Percentiles rank a stretch among this genome's conserved stretches.
Conservation (phyloP, 2,797 vertebrate species). For the Labroides dimidiatus region DNA sequence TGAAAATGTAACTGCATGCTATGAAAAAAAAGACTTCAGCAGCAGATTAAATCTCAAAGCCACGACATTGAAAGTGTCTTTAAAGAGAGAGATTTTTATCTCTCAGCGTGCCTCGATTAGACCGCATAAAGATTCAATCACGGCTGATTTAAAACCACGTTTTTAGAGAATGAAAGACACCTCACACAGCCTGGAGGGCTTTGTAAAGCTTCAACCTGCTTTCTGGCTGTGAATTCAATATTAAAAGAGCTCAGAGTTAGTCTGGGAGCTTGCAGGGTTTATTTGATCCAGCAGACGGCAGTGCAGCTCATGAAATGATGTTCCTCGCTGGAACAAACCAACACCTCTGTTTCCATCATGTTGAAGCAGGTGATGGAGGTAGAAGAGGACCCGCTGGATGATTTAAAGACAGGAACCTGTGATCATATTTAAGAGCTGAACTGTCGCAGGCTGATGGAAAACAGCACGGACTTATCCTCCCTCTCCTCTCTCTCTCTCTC, state of each 20-base stretch:
- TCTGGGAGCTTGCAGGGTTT: slow-evolving; percentile 16
- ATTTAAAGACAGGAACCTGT: too few species aligned
- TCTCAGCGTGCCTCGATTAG: not conserved
- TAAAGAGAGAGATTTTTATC: not conserved
- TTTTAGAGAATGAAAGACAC: not conserved
- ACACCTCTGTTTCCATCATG: slow-evolving; percentile 4
- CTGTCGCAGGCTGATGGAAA: too few species aligned
- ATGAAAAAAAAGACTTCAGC: slow-evolving; percentile 1
- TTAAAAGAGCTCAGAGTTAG: not conserved
- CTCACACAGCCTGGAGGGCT: not conserved
- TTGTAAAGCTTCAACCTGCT: not conserved
- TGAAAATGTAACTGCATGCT: slow-evolving; percentile 23
- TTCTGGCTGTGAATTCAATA: not conserved
- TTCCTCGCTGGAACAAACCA: not conserved
- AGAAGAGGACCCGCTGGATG: too few species aligned
- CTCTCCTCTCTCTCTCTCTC: too few species aligned
- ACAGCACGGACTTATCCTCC: too few species aligned
- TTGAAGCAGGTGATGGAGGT: slow-evolving; percentile 6
- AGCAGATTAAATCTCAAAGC: not conserved
- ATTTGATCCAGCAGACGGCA: slow-evolving; percentile 65
- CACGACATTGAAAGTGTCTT: not conserved
- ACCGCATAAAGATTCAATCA: not conserved
- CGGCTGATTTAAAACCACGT: rapidly evolving
- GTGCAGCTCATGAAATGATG: slow-evolving; percentile 25
- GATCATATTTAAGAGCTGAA: too few species aligned